Conservation (phyloP, 2,113 vertebrate genomes). For the Pluvialis apricaria region DNA sequence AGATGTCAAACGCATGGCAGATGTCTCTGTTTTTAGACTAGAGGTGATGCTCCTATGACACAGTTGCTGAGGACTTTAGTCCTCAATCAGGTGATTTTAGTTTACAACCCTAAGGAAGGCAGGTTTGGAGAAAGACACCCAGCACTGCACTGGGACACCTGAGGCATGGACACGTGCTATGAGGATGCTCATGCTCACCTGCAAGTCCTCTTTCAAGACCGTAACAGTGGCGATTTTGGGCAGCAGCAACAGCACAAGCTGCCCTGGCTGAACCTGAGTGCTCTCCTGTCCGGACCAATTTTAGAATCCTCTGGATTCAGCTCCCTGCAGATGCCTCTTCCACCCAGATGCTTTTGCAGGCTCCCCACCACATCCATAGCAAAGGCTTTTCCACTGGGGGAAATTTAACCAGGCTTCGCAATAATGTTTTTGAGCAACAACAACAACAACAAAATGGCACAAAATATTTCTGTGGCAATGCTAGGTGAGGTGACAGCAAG, state of each 20-base stretch:
- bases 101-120: not conserved
- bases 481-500: not conserved
- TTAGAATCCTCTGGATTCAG: not conserved
- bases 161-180: not conserved
- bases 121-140: not conserved
- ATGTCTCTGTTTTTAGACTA: not conserved
- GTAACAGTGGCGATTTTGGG: not conserved
- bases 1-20: not conserved
- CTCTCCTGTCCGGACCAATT: not conserved
- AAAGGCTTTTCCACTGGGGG: not conserved
- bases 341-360: not conserved
- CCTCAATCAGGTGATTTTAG: not conserved
- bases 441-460: not conserved
- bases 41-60: not conserved
- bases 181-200: not conserved
- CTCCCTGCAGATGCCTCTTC: not conserved
- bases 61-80: not conserved
- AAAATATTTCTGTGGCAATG: not conserved
- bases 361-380: rapidly evolving
- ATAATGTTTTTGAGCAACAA: not conserved
- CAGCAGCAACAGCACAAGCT: not conserved
- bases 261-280: not conserved
- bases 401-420: not conserved
- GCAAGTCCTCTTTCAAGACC: not conserved
- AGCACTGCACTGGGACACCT: rapidly evolving